These are phyloP conservation scores for Brotula barbata DNA, from an alignment of 2,797 vertebrate genomes.

Conservation along the genomic window DNA sequence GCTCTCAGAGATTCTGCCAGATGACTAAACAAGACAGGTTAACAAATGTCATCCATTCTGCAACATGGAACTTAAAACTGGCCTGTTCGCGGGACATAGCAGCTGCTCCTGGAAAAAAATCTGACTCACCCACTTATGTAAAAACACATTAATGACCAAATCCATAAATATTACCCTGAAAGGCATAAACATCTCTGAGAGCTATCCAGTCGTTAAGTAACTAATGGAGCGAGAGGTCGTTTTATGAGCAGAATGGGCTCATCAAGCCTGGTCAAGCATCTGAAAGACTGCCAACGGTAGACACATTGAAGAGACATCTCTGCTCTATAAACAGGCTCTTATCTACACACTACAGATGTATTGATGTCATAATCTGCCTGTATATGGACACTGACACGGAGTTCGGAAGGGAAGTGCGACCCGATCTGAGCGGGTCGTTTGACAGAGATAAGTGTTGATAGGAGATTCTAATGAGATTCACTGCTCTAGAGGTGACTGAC, in stretches of 20 bases:
- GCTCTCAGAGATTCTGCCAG: constrained; percentile 55
- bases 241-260: constrained; percentile 53
- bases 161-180: constrained; percentile 70
- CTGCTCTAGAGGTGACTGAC: constrained; percentile 4
- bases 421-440: constrained; percentile 26
- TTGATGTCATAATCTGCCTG: constrained; percentile 12
- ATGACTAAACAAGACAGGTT: constrained; percentile 65
- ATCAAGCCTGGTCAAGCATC: constrained; percentile 65
- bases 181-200: constrained; percentile 59
- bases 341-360: constrained; percentile 7
- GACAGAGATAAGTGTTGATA: constrained; percentile 17
- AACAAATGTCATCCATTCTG: constrained; percentile 70
- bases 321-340: constrained; percentile 39
- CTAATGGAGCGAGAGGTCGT: constrained; percentile 65
- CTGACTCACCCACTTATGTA: constrained; percentile 71
- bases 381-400: background rate
- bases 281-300: constrained; percentile 60
- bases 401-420: constrained; percentile 5
- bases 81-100: constrained; percentile 46
- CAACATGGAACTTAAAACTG: constrained; percentile 44
- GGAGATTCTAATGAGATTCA: constrained; percentile 37
- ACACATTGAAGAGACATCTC: constrained; percentile 32
- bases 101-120: constrained; percentile 72
- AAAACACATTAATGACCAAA: constrained; percentile 71
- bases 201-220: constrained; percentile 57